These are phyloP conservation scores for Euura lappo DNA, from an alignment of 1,140 invertebrate species.

Conservation along the genomic window DNA sequence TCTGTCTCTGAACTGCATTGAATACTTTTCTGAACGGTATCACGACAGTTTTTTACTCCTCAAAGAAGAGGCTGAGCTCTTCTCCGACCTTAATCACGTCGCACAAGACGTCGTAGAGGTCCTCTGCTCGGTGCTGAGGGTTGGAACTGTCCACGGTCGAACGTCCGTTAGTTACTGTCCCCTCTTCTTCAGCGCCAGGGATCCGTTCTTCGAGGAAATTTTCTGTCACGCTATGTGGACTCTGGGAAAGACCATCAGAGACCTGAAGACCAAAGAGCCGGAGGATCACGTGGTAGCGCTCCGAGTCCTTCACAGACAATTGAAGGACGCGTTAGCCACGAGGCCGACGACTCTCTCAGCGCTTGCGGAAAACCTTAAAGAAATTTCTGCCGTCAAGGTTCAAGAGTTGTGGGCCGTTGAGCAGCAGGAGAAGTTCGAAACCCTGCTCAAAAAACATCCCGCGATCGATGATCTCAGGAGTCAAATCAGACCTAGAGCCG, in stretches of 20 bases:
- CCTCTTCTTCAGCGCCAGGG: slow-evolving; percentile 9
- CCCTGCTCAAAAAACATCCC: neutral
- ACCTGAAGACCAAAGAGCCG: slow-evolving; percentile 3
- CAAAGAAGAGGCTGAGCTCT: slow-evolving; percentile 6
- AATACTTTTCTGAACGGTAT: neutral
- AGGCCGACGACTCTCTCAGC: neutral
- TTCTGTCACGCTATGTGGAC: slow-evolving; percentile 13
- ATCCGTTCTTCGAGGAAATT: slow-evolving; percentile 5
- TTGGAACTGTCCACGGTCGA: neutral
- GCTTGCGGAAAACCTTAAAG: neutral
- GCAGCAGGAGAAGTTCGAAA: neutral
- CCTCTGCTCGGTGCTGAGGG: neutral
- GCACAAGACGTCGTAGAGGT: slow-evolving; percentile 7
- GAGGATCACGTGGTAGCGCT: neutral
- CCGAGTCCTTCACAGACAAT: neutral
- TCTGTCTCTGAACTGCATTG: slow-evolving; percentile 1
- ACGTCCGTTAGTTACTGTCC: neutral
- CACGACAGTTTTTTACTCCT: slow-evolving; percentile 3
- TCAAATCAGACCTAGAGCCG: neutral
- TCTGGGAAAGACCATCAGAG: neutral
- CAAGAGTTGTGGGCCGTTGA: neutral
- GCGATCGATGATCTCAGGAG: neutral
- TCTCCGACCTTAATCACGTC: neutral
- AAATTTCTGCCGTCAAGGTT: neutral
- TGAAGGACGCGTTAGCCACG: slow-evolving; percentile 2